A percentile compares a stretch with the other conserved stretches of the same genome.
Conservation (phyloP, 2,888 invertebrate genomes). For the Aelia acuminata region DNA sequence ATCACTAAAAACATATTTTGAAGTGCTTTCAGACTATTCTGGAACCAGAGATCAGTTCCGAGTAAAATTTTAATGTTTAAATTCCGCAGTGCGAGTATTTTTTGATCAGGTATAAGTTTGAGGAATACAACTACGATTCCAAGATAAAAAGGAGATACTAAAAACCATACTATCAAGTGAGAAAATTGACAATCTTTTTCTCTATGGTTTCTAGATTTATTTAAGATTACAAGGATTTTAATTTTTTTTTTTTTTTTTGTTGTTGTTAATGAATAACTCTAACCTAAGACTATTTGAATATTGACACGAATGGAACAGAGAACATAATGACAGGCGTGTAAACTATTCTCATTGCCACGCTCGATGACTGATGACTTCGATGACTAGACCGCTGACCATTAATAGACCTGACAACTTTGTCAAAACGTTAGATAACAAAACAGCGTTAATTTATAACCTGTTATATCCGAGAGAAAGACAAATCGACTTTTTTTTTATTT, state of each 20-base stretch:
- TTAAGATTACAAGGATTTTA: too few species aligned
- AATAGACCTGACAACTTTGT: constrained; percentile 37
- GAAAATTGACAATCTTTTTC: not conserved
- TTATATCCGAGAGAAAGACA: not conserved
- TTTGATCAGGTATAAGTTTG: too few species aligned
- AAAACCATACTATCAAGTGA: too few species aligned
- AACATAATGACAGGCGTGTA: not conserved
- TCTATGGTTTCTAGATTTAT: too few species aligned
- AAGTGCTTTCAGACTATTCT: too few species aligned
- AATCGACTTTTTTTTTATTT: constrained; percentile 18
- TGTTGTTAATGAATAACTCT: not conserved
- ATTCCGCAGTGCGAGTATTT: too few species aligned
- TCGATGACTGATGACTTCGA: constrained; percentile 26
- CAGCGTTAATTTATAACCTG: constrained; percentile 13
- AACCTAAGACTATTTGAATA: not conserved
- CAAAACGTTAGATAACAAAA: constrained; percentile 31
- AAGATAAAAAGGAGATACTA: too few species aligned
- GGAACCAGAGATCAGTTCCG: too few species aligned
- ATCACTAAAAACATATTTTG: too few species aligned
- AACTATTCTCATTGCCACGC: not conserved
- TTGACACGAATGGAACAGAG: not conserved
- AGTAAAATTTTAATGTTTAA: too few species aligned
- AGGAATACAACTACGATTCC: too few species aligned
- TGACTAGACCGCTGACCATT: not conserved
- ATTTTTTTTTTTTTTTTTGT: too few species aligned